These are phyloP conservation scores for Equus przewalskii DNA, from an alignment of 2,113 vertebrate genomes.

Conservation along the genomic window DNA sequence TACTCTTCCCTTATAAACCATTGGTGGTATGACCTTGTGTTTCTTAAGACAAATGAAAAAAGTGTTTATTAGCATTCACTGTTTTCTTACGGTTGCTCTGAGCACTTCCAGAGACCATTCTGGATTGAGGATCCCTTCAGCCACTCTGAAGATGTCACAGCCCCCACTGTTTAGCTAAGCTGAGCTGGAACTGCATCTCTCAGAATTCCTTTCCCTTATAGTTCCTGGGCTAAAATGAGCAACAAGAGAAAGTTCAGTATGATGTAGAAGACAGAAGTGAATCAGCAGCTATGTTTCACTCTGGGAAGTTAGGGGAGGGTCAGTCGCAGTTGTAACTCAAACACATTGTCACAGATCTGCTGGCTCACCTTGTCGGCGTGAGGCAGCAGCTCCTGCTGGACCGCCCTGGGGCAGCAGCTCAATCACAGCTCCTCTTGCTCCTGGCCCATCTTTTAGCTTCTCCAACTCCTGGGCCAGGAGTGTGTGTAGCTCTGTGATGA, in stretches of 20 bases:
- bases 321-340: rapidly evolving
- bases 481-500: background rate
- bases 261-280: background rate
- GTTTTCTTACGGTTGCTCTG: background rate
- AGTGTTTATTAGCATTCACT: background rate
- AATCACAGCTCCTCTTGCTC: background rate
- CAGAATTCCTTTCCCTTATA: background rate
- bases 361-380: background rate
- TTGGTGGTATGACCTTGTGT: background rate
- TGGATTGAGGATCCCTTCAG: background rate
- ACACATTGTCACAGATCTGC: too few relatives aligned
- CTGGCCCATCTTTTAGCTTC: background rate
- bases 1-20: background rate
- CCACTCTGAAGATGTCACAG: background rate
- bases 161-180: background rate
- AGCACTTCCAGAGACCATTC: background rate
- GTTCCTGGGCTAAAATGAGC: background rate
- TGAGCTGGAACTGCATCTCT: background rate
- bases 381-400: background rate
- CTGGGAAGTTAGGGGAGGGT: background rate
- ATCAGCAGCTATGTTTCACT: background rate
- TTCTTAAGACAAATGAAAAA: background rate
- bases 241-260: background rate
- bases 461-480: background rate
- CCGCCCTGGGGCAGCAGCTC: background rate